A percentile compares a stretch with the other conserved stretches of the same genome.
Conservation (phyloP, 2,797 vertebrate species). For the Morelia viridis region DNA sequence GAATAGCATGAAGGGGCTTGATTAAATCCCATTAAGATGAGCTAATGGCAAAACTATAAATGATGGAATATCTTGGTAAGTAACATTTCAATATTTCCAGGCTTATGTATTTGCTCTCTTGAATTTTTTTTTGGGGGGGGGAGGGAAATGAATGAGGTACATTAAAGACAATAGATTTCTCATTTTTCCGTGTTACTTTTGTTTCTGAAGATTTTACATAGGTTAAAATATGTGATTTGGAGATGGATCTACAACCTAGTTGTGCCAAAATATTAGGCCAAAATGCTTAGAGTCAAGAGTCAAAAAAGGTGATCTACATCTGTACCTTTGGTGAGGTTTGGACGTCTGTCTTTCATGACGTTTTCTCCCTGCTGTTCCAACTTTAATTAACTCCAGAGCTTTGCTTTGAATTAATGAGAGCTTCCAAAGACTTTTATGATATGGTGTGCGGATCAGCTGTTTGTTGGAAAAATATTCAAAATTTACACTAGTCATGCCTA, state of each 20-base stretch:
- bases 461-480: background rate
- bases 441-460: background rate
- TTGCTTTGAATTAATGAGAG: background rate
- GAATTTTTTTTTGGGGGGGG: background rate
- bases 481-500: background rate
- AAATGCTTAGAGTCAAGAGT: background rate
- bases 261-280: background rate
- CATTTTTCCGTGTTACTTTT: background rate
- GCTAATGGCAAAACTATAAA: conserved; percentile 47
- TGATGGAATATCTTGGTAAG: conserved; percentile 37
- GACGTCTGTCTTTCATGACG: background rate
- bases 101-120: conserved; percentile 44
- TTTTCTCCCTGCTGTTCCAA: background rate
- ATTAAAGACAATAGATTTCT: conserved; percentile 14
- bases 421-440: background rate
- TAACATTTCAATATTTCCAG: conserved; percentile 52
- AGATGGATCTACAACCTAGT: background rate
- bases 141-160: background rate
- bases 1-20: conserved; percentile 45
- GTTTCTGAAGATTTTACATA: conserved; percentile 1
- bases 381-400: too few relatives aligned
- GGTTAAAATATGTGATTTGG: conserved; percentile 32
- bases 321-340: background rate
- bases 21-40: conserved; percentile 56
- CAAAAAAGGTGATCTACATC: background rate